Percentiles rank a stretch among this genome's conserved stretches.
These are phyloP conservation scores for Heliconius himera DNA, from an alignment of 1,140 invertebrate species.

Conservation along the genomic window DNA sequence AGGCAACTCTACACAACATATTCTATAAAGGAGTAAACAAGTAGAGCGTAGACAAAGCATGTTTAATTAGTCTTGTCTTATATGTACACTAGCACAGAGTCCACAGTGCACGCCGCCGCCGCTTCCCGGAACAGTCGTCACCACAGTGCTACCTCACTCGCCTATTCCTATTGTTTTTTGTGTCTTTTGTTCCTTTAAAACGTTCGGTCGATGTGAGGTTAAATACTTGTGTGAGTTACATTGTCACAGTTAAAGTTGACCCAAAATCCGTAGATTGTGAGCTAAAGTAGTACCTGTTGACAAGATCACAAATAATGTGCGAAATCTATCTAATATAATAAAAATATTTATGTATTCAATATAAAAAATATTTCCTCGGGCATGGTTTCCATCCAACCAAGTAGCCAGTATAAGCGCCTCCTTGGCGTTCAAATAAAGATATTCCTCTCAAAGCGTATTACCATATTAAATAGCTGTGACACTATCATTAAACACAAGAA, in stretches of 20 bases:
- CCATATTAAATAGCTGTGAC: slow-evolving; percentile 11
- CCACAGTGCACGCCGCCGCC: slow-evolving; percentile 43
- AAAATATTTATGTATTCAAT: too few relatives aligned
- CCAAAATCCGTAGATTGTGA: too few relatives aligned
- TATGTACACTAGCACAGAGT: slow-evolving; percentile 41
- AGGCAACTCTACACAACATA: slow-evolving; percentile 42
- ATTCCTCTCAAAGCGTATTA: slow-evolving; percentile 7
- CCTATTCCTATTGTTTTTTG: slow-evolving; percentile 2
- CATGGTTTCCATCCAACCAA: neutral
- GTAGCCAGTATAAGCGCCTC: neutral
- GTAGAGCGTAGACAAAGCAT: slow-evolving; percentile 59
- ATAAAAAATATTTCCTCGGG: too few relatives aligned
- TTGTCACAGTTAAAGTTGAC: too few relatives aligned
- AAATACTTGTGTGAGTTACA: neutral
- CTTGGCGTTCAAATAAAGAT: neutral
- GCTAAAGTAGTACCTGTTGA: too few relatives aligned
- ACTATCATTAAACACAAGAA: slow-evolving; percentile 12
- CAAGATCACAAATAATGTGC: too few relatives aligned
- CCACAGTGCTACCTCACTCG: slow-evolving; percentile 33
- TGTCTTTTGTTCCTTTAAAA: neutral
- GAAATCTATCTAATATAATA: neutral
- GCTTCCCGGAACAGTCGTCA: slow-evolving; percentile 55
- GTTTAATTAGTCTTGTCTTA: slow-evolving; percentile 61
- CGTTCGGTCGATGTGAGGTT: neutral
- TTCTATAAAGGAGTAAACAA: slow-evolving; percentile 53